These are phyloP conservation scores for Megalops atlanticus DNA, from an alignment of 2,113 vertebrate species.

Conservation along the genomic window DNA sequence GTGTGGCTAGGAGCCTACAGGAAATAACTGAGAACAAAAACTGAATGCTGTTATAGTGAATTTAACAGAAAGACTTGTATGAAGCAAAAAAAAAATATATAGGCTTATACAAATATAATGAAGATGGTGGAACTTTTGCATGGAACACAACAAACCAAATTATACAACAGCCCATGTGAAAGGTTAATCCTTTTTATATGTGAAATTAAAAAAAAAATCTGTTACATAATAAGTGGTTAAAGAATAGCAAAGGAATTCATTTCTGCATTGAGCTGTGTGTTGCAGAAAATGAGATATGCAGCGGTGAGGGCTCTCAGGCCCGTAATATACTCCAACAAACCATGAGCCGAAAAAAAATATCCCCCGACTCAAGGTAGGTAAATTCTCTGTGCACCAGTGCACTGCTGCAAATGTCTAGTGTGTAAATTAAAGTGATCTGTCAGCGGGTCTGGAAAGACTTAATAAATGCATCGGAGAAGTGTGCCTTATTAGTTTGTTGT, in stretches of 20 bases:
- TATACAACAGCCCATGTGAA: background rate
- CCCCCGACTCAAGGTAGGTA: background rate
- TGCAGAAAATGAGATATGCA: background rate
- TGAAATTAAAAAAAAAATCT: background rate
- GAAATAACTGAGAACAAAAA: too few relatives aligned
- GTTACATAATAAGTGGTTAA: background rate
- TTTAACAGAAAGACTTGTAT: too few relatives aligned
- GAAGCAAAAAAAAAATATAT: too few relatives aligned
- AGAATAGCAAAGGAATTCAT: background rate
- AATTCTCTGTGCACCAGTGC: background rate
- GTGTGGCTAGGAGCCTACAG: background rate
- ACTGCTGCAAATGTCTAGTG: background rate
- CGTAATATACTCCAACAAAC: background rate
- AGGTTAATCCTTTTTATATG: constrained; percentile 1
- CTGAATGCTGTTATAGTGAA: too few relatives aligned
- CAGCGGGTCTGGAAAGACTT: background rate
- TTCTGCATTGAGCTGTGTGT: background rate
- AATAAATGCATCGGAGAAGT: background rate
- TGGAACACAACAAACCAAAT: background rate
- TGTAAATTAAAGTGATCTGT: constrained; percentile 10
- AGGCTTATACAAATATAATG: too few relatives aligned
- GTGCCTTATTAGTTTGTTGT: constrained; percentile 9
- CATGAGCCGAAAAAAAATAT: background rate
- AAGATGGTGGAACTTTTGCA: background rate
- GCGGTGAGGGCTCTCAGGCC: background rate